These are phyloP conservation scores for Dicrostonyx torquatus DNA, from an alignment of 2,797 vertebrate species.

Conservation along the genomic window DNA sequence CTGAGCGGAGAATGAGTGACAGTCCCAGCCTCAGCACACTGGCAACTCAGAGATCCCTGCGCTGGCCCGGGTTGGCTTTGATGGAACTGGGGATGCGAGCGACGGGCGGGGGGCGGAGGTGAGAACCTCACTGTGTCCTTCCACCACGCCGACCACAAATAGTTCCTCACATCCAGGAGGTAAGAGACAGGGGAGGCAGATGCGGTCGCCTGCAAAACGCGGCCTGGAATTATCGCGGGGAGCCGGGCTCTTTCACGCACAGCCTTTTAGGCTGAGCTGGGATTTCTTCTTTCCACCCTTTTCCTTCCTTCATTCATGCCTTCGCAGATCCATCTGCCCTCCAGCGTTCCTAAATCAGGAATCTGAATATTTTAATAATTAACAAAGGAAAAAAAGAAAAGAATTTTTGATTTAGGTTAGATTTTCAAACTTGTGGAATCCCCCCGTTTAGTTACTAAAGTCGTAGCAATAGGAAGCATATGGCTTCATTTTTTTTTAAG, in stretches of 20 bases:
- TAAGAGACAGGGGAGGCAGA: slow-evolving; percentile 78
- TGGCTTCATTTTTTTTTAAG: not conserved
- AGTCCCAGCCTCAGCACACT: slow-evolving; percentile 91
- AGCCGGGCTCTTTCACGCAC: slow-evolving; percentile 65
- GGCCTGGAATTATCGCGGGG: slow-evolving; percentile 69
- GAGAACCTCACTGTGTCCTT: slow-evolving; percentile 85
- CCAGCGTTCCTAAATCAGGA: slow-evolving; percentile 1
- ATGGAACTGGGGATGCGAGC: slow-evolving; percentile 79
- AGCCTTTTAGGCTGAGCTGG: slow-evolving; percentile 29
- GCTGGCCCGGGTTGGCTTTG: slow-evolving; percentile 84
- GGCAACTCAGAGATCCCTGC: slow-evolving; percentile 91
- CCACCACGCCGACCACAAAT: slow-evolving; percentile 87
- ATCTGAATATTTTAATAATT: slow-evolving; percentile 49
- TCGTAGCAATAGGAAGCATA: not conserved
- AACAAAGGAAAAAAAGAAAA: not conserved
- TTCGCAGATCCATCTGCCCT: not conserved
- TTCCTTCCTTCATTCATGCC: not conserved
- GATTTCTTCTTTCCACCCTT: slow-evolving; percentile 57
- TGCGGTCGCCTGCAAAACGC: slow-evolving; percentile 81
- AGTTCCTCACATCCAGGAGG: slow-evolving; percentile 83
- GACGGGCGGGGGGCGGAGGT: slow-evolving; percentile 57
- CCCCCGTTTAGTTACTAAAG: slow-evolving; percentile 31
- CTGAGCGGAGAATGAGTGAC: slow-evolving; percentile 93
- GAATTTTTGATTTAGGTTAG: not conserved
- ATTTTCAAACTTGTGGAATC: slow-evolving; percentile 49